A percentile compares a stretch with the other conserved stretches of the same genome.
These are phyloP conservation scores for Myrmecobius fasciatus DNA, from an alignment of 2,113 vertebrate species.

Conservation along the genomic window DNA sequence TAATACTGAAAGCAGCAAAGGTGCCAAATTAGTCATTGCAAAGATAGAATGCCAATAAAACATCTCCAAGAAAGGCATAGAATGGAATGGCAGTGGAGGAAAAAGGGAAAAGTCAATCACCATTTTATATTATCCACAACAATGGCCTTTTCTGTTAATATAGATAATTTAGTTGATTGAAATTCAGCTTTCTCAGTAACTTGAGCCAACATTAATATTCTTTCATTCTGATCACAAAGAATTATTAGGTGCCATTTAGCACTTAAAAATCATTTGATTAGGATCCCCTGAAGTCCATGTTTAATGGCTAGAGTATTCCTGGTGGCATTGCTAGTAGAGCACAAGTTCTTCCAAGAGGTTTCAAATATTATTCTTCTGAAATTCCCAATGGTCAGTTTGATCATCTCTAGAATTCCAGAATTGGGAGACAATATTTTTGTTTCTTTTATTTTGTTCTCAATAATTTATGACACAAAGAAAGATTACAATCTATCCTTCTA, in stretches of 20 bases:
- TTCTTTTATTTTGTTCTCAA: too few species aligned
- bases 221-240: background rate
- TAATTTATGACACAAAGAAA: too few species aligned
- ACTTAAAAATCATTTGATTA: background rate
- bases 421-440: too few species aligned
- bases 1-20: background rate
- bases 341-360: background rate
- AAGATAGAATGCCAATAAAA: background rate
- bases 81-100: background rate
- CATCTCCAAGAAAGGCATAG: background rate
- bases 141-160: background rate
- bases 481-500: too few species aligned
- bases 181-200: background rate
- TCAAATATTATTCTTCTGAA: background rate
- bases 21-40: background rate
- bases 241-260: background rate
- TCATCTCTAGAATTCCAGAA: background rate
- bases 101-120: background rate
- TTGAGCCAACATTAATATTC: background rate
- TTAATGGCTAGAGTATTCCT: background rate
- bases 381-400: background rate
- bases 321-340: background rate
- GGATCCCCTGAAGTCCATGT: background rate
- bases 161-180: slow-evolving; percentile 9
- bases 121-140: background rate